Conservation (phyloP, 2,113 vertebrate genomes). For the Heterocephalus glaber region DNA sequence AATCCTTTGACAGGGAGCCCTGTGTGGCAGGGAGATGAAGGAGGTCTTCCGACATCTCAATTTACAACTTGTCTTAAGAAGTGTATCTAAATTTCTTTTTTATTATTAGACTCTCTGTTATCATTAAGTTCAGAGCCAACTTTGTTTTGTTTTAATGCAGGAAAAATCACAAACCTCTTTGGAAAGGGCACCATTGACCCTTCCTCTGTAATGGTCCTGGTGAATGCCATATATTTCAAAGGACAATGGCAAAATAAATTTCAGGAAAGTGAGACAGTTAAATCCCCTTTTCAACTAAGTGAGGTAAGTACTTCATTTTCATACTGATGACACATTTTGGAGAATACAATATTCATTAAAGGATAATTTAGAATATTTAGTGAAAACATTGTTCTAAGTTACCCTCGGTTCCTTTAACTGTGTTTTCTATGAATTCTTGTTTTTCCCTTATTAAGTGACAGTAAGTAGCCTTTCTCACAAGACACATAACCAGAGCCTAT, state of each 20-base stretch:
- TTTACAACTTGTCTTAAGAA: not conserved
- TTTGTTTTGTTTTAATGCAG: conserved; percentile 74
- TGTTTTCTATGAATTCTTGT: not conserved
- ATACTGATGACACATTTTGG: not conserved
- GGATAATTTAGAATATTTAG: not conserved
- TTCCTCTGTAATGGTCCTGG: conserved; percentile 88
- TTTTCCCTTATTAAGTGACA: not conserved
- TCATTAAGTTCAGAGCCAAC: conserved; percentile 12
- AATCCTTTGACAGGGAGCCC: not conserved
- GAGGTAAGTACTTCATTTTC: conserved; percentile 81
- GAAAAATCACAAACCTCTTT: conserved; percentile 93
- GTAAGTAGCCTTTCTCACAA: not conserved
- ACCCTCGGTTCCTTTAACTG: not conserved
- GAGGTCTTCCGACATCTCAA: not conserved
- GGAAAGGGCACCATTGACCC: conserved; percentile 84
- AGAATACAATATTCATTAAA: not conserved
- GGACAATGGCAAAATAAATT: conserved; percentile 91
- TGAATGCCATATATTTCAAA: conserved; percentile 96
- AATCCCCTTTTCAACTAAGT: conserved; percentile 88
- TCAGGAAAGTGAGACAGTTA: conserved; percentile 85
- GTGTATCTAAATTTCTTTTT: not conserved
- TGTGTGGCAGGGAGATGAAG: not conserved
- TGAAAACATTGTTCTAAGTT: not conserved
- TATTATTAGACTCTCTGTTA: not conserved
- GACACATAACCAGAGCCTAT: not conserved